Evolutionary conservation across 1,140 invertebrate species (phyloP).

Genomic region (Uloborus diversus): DNA sequence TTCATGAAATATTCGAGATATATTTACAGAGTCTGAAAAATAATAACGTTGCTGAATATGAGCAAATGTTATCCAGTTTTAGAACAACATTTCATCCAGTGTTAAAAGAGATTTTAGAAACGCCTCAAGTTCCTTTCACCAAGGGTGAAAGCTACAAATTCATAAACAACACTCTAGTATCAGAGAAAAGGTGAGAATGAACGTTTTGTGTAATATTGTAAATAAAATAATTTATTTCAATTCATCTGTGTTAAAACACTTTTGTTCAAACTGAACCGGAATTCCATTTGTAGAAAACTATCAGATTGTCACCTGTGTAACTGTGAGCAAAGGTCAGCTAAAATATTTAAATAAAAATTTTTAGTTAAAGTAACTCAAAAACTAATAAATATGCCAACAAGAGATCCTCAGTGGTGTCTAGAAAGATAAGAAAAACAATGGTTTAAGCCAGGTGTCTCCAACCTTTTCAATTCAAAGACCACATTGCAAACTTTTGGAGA

Average conservation of each 20-base stretch:
- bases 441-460: no score
- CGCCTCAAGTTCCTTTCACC: conserved; percentile 42
- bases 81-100: not conserved
- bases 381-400: no score
- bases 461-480: no score
- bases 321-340: no score
- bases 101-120: conserved; percentile 16
- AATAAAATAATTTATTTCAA: conserved; percentile 1
- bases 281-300: no score
- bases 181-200: not conserved
- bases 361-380: no score
- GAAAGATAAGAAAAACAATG: no score
- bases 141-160: conserved; percentile 36
- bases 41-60: not conserved
- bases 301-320: no score
- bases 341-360: no score
- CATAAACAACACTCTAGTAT: conserved; percentile 13
- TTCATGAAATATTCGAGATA: conserved; percentile 57
- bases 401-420: no score
- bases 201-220: not conserved
- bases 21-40: conserved; percentile 7
- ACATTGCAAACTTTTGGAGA: no score
- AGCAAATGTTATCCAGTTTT: not conserved
- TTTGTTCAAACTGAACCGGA: no score
- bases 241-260: not conserved